These are phyloP conservation scores for Metopolophium dirhodum DNA, from an alignment of 1,140 invertebrate species.

Conservation along the genomic window DNA sequence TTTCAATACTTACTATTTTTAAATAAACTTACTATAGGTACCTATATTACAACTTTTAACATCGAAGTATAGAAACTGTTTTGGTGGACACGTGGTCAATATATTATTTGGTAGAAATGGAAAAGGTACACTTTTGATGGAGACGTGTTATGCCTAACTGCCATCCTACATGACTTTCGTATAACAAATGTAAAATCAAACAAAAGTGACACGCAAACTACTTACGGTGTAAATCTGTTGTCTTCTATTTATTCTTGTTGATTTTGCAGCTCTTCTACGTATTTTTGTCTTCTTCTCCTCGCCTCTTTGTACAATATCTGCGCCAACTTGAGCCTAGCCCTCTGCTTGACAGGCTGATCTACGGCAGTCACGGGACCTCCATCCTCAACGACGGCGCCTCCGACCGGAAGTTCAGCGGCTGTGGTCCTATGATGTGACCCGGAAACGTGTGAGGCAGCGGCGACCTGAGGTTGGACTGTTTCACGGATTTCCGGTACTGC, in stretches of 20 bases:
- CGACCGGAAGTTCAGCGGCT: not conserved
- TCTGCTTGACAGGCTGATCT: constrained; percentile 2
- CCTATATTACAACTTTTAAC: too few species aligned
- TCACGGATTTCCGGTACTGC: constrained; percentile 23
- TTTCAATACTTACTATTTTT: too few species aligned
- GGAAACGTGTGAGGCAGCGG: not conserved
- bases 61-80: too few species aligned
- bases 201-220: not conserved
- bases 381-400: not conserved
- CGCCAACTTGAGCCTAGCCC: constrained; percentile 19
- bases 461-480: not conserved
- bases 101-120: too few species aligned
- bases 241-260: constrained; percentile 7
- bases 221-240: not conserved
- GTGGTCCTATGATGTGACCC: not conserved
- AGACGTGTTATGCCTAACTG: too few species aligned
- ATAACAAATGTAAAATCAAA: not conserved
- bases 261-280: constrained; percentile 27
- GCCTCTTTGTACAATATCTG: constrained; percentile 47
- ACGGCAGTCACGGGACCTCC: not conserved
- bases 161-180: too few species aligned
- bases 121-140: too few species aligned
- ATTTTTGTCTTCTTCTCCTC: constrained; percentile 26
- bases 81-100: too few species aligned
- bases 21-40: too few species aligned